Evolutionary conservation across 2,113 vertebrate species (phyloP).

Genomic region (Malurus elegans): DNA sequence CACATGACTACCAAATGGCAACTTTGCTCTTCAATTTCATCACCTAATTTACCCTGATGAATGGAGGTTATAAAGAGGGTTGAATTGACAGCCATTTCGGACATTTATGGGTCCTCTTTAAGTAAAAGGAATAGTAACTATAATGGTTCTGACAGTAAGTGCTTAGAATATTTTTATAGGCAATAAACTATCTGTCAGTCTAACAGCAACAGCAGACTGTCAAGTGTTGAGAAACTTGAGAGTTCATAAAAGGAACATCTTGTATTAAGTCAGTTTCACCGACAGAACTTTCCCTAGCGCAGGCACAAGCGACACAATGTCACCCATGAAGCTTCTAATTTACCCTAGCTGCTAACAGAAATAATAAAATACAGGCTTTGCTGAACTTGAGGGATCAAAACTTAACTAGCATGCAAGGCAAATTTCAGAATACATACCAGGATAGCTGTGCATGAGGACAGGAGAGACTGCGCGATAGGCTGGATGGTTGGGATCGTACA

Average conservation of each 20-base stretch:
- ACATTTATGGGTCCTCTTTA: conserved; percentile 67
- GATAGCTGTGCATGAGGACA: conserved; percentile 93
- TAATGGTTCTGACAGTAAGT: conserved; percentile 73
- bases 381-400: not conserved
- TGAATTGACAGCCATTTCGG: conserved; percentile 66
- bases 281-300: not conserved
- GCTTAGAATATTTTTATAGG: conserved; percentile 74
- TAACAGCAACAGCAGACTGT: conserved; percentile 59
- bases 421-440: conserved; percentile 84
- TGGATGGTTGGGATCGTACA: conserved; percentile 89
- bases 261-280: conserved; percentile 53
- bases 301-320: conserved; percentile 34
- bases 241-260: conserved; percentile 61
- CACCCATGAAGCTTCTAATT: conserved; percentile 17
- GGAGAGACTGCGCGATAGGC: conserved; percentile 93
- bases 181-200: conserved; percentile 71
- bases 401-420: not conserved
- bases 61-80: conserved; percentile 64
- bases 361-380: not conserved
- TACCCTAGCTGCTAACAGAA: not conserved
- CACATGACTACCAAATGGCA: not conserved
- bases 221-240: conserved; percentile 48
- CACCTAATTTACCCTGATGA: conserved; percentile 67
- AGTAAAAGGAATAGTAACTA: conserved; percentile 72
- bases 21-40: conserved; percentile 37